Percentiles rank a stretch among this genome's conserved stretches.
Evolutionary conservation across 1,140 invertebrate genomes (phyloP).

Genomic region (Globodera ellingtonae): DNA sequence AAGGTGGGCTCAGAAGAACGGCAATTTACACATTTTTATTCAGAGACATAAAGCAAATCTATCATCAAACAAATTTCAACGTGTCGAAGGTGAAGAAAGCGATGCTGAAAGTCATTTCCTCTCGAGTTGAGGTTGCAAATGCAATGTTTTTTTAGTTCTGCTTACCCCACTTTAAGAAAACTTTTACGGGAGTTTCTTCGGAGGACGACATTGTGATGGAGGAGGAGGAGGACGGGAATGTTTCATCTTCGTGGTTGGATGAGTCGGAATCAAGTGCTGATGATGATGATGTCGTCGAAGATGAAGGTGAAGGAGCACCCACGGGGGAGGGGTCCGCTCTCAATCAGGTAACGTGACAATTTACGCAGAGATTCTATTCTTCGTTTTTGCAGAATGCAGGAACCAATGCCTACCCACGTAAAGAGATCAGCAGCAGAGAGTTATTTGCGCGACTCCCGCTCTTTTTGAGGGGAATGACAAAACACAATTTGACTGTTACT

Average conservation of each 20-base stretch:
- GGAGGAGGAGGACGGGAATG: neutral
- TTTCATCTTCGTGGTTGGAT: neutral
- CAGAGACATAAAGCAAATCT: neutral
- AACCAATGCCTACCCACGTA: neutral
- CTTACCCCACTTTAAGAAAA: neutral
- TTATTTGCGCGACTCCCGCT: neutral
- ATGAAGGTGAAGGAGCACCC: neutral
- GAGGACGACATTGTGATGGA: neutral
- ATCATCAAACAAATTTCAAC: slow-evolving; percentile 10
- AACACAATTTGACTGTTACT: neutral
- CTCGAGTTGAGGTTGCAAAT: neutral
- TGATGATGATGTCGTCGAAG: neutral
- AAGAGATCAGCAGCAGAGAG: neutral
- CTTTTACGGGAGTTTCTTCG: neutral
- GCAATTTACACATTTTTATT: neutral
- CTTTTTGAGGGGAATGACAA: slow-evolving; percentile 1
- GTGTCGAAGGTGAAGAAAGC: slow-evolving; percentile 8
- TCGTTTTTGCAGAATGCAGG: neutral
- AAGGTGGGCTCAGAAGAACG: neutral
- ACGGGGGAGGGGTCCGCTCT: too few relatives aligned
- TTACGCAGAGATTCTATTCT: neutral
- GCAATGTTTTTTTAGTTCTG: neutral
- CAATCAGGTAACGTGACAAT: neutral
- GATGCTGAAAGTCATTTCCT: slow-evolving; percentile 1
- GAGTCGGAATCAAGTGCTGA: neutral